Evolutionary conservation across 1,140 invertebrate species (phyloP).

Genomic region (Paraescarpia echinospica): DNA sequence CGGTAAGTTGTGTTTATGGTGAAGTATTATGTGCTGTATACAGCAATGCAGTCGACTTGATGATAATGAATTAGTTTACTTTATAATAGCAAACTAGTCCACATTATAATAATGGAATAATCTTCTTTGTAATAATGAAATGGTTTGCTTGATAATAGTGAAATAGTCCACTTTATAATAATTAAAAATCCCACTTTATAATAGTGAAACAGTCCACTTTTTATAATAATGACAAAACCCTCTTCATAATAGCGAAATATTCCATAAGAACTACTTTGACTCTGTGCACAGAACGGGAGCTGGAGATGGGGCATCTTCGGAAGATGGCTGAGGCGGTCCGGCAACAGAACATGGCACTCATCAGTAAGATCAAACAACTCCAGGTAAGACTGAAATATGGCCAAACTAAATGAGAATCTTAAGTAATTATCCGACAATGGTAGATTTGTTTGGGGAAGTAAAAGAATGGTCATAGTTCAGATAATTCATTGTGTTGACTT

Average conservation of each 20-base stretch:
- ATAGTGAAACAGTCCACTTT: too few species aligned
- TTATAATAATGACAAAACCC: too few species aligned
- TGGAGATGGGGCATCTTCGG: slow-evolving; percentile 42
- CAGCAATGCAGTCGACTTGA: too few species aligned
- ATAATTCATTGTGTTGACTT: neutral
- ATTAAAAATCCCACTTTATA: too few species aligned
- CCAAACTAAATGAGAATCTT: neutral
- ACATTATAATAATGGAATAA: too few species aligned
- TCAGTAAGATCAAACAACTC: slow-evolving; percentile 46
- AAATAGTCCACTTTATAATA: too few species aligned
- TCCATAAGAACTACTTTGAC: neutral
- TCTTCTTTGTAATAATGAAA: too few species aligned
- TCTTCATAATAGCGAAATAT: too few species aligned
- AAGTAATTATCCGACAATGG: neutral
- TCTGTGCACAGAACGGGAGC: slow-evolving; percentile 42
- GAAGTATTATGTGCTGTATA: too few species aligned
- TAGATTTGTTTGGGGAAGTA: neutral
- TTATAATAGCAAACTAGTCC: too few species aligned
- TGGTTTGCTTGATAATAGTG: too few species aligned
- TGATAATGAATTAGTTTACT: too few species aligned
- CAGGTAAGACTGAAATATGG: slow-evolving; percentile 32
- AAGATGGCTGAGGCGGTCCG: slow-evolving; percentile 35
- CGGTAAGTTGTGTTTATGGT: slow-evolving; percentile 25
- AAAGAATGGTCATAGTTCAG: neutral
- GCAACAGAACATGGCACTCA: slow-evolving; percentile 40